Base-by-base conservation (phyloP, 1,140 invertebrate genomes). In the Pseudoatta argentina region DNA sequence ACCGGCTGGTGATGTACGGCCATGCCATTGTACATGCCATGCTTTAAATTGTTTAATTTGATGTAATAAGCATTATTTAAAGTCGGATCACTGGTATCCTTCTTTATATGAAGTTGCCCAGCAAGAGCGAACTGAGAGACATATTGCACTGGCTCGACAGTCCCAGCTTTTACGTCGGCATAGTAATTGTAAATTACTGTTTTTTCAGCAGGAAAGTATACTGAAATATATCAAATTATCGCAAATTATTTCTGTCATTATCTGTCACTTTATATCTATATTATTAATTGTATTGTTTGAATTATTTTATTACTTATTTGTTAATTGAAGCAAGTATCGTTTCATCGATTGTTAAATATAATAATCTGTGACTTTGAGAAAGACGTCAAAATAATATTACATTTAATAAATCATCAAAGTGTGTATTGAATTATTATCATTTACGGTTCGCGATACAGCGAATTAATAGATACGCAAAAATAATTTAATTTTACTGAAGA, bases 151-250 rank as follows among this genome's bases (percentile, higher is more conserved):
- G 95, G 94, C 7, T 94, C 85, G 27, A 93, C 82, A 24, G 91
- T 91, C 18, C 94, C 95, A 30, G 92, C 88, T 61, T 93, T 94
- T 14, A 94, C 88, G 30, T 92, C 90, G 21, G 92, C 93, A 27
- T 90, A 85, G 77, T 95, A 96, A 55, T 94, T 91, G 88, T 95
- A 96, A 18, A 93, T 83, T 1, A 94, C 51, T 39, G 91, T 92
- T 91, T 94, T 94, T 64, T 89, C 93, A 51, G 86, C 83, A 6
- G 93, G 94, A 27, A 94, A 91, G 67, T 87, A 87, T 4, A 73
- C 92, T 94, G 75, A 16, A 71, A 90, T 57, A 63, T 34, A 21
- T 30, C 39, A 10, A 78, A 14, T 8, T 64, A 3, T 48, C 16
- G 7, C 1, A 64, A 64, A 57, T 34, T 39, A 55, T 12, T 30